phyloP scores from a whole-genome alignment of 1,140 invertebrate genomes.

The Cyphomyrmex costatus region DNA sequence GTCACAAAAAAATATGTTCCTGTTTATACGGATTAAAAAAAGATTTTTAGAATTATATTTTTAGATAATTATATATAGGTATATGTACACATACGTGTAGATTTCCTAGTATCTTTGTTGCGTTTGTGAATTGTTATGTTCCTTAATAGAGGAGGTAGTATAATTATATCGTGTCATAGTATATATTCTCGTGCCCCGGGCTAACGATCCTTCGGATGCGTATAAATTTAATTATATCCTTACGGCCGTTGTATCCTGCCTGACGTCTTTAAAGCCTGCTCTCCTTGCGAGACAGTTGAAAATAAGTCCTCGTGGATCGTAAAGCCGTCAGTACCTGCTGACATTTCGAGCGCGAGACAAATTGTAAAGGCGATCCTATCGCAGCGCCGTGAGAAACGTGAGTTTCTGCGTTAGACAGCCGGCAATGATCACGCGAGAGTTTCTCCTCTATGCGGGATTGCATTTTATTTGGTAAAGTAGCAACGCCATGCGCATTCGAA shows the following conservation, averaged over 20 bases:
- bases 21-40: background rate
- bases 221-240: slow-evolving; percentile 62
- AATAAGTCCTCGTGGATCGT: slow-evolving; percentile 58
- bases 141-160: slow-evolving; percentile 12
- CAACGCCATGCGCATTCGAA: slow-evolving; percentile 33
- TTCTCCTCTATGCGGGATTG: slow-evolving; percentile 35
- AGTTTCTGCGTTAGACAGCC: slow-evolving; percentile 54
- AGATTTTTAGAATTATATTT: background rate
- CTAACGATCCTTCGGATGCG: slow-evolving; percentile 38
- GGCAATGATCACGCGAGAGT: slow-evolving; percentile 9
- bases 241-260: slow-evolving; percentile 13
- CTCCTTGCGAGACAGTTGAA: slow-evolving; percentile 21
- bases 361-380: slow-evolving; percentile 63
- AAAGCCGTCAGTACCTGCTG: slow-evolving; percentile 54
- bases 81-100: too few relatives aligned
- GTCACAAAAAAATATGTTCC: too few relatives aligned
- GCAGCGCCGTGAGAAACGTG: slow-evolving; percentile 55
- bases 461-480: slow-evolving; percentile 55
- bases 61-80: slow-evolving; percentile 25
- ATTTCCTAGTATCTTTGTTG: background rate
- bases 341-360: slow-evolving; percentile 62
- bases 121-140: slow-evolving; percentile 26
- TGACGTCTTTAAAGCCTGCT: slow-evolving; percentile 42
- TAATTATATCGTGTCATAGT: slow-evolving; percentile 48
- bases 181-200: slow-evolving; percentile 19